These are phyloP conservation scores for Chloebia gouldiae DNA, from an alignment of 2,113 vertebrate species.

Conservation along the genomic window DNA sequence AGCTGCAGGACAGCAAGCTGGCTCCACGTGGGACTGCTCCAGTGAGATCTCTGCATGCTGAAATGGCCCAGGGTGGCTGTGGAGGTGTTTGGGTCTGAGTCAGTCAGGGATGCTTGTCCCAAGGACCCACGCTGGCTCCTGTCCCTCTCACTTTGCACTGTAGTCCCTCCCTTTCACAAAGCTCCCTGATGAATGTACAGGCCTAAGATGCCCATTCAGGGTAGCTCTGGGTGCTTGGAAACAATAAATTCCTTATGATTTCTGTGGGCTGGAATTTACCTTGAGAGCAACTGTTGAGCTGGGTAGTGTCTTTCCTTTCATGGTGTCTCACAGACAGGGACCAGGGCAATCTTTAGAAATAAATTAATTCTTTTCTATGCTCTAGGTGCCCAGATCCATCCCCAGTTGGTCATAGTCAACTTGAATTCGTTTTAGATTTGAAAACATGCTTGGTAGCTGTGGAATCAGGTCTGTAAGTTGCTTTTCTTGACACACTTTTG, in stretches of 20 bases:
- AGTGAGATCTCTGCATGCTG: neutral
- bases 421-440: neutral
- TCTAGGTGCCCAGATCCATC: neutral
- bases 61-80: neutral
- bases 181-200: neutral
- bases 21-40: rapidly evolving
- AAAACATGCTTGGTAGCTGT: neutral
- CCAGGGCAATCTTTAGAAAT: neutral
- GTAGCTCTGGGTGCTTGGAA: neutral
- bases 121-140: neutral
- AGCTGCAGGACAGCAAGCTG: neutral
- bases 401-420: neutral
- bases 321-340: neutral
- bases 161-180: neutral
- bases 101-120: neutral
- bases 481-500: neutral
- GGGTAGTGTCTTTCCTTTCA: neutral
- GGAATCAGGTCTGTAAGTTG: neutral
- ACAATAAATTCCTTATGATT: neutral
- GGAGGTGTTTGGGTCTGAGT: rapidly evolving
- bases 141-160: neutral
- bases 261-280: neutral
- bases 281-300: neutral
- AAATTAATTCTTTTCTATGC: neutral
- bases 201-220: rapidly evolving